Evolutionary conservation across 1,140 invertebrate species (phyloP).

Genomic region (Drosophila dunni): DNA sequence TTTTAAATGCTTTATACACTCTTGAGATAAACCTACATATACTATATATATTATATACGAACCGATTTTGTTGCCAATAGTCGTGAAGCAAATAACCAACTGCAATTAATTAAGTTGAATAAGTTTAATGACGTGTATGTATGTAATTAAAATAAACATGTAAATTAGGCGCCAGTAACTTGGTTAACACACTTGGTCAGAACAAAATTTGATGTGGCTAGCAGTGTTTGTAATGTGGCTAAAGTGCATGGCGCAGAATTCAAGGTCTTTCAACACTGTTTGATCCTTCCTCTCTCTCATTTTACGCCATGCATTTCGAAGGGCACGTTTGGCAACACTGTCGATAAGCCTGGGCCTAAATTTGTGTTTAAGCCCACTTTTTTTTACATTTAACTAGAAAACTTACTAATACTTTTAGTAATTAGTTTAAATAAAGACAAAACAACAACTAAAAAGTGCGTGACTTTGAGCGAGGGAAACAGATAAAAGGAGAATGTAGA

Average conservation of each 20-base stretch:
- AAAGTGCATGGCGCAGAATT: conserved; percentile 52
- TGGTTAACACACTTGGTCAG: conserved; percentile 44
- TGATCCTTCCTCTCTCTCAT: not conserved
- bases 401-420: conserved; percentile 79
- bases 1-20: conserved; percentile 64
- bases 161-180: conserved; percentile 56
- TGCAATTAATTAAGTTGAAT: conserved; percentile 67
- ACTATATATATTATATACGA: conserved; percentile 38
- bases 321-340: conserved; percentile 45
- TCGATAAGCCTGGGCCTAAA: conserved; percentile 48
- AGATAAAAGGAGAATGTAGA: too few species aligned
- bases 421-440: conserved; percentile 70
- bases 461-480: too few species aligned
- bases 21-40: conserved; percentile 38
- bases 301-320: conserved; percentile 54
- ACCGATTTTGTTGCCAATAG: conserved; percentile 81
- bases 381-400: conserved; percentile 68
- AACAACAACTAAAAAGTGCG: conserved; percentile 32
- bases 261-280: not conserved
- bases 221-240: conserved; percentile 47
- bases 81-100: conserved; percentile 64
- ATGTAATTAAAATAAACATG: conserved; percentile 62
- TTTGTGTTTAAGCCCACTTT: conserved; percentile 54
- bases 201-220: conserved; percentile 31
- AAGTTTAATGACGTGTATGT: conserved; percentile 60